phyloP scores from a whole-genome alignment of 2,113 vertebrate species.

The Coreoperca whiteheadi region DNA sequence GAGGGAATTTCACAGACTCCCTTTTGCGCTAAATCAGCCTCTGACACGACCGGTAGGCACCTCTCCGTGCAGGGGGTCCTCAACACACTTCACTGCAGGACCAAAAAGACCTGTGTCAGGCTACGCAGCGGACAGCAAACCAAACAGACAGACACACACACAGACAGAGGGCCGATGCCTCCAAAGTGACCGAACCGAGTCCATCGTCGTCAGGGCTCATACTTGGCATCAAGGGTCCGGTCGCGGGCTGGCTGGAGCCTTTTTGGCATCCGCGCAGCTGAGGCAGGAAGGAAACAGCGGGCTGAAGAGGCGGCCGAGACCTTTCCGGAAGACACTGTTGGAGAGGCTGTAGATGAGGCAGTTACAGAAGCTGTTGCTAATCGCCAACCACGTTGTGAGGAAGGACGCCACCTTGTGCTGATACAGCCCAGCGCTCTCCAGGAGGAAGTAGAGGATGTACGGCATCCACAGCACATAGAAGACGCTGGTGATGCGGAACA shows the following conservation, averaged over 20 bases:
- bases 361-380: constrained; percentile 97
- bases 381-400: constrained; percentile 94
- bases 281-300: constrained; percentile 86
- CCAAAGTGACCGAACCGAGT: background rate
- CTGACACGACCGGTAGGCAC: background rate
- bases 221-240: constrained; percentile 83
- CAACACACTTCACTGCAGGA: constrained; percentile 11
- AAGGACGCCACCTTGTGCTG: constrained; percentile 88
- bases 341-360: constrained; percentile 96
- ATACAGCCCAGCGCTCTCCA: constrained; percentile 90
- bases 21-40: constrained; percentile 20
- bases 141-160: too few species aligned
- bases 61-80: constrained; percentile 13
- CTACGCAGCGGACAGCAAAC: constrained; percentile 17
- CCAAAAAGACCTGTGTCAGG: constrained; percentile 37
- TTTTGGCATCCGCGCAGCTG: constrained; percentile 83
- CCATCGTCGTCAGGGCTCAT: constrained; percentile 58
- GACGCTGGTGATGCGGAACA: constrained; percentile 94
- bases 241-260: constrained; percentile 81
- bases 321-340: constrained; percentile 94
- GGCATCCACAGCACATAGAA: constrained; percentile 95
- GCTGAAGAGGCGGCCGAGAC: constrained; percentile 87
- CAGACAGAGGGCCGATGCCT: background rate
- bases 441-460: constrained; percentile 93
- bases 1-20: constrained; percentile 1